Conservation (phyloP, 2,888 invertebrate genomes). For the Lamellibrachia satsuma region DNA sequence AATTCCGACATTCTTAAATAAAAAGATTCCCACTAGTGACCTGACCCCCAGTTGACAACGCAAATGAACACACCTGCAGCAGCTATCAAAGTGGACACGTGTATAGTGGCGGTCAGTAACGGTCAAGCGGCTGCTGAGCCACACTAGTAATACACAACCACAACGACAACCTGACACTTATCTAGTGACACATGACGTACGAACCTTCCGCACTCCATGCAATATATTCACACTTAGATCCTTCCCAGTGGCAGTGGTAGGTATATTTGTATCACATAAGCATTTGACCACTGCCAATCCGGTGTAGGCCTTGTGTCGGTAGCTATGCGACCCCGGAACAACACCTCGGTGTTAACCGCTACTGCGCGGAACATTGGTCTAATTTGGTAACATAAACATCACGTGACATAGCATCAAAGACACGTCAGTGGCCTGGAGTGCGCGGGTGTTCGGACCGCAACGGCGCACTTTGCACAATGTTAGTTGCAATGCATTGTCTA, state of each 20-base stretch:
- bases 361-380: neutral
- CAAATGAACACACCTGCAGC: no score
- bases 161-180: neutral
- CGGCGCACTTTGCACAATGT: no score
- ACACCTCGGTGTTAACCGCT: no score
- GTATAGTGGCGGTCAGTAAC: no score
- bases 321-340: neutral
- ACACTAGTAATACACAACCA: neutral
- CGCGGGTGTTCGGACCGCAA: neutral
- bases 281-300: neutral
- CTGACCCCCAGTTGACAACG: no score
- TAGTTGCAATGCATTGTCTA: no score
- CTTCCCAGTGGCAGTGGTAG: neutral
- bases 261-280: neutral
- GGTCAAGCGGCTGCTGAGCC: no score
- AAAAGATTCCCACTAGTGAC: no score
- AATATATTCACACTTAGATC: neutral
- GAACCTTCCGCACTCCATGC: neutral
- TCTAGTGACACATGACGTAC: neutral
- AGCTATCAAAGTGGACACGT: no score
- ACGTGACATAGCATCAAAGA: neutral
- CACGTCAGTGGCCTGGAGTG: neutral
- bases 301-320: neutral
- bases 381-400: slow-evolving; percentile 1
- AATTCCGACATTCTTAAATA: no score